phyloP scores from a whole-genome alignment of 2,113 vertebrate species.

The Planiliza haematocheilus region DNA sequence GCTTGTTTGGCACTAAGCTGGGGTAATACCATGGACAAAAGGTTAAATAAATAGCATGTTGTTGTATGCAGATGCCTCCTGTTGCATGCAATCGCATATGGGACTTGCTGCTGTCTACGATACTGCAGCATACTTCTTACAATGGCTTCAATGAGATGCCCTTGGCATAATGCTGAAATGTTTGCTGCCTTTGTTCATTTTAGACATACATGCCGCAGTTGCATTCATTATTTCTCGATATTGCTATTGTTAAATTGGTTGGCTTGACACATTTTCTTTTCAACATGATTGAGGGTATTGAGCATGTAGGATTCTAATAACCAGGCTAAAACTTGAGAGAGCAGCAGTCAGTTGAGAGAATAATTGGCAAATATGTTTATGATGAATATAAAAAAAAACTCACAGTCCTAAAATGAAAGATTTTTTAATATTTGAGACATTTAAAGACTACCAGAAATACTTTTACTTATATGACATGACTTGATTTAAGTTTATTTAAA shows the following conservation, averaged over 20 bases:
- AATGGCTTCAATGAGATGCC: conserved; percentile 1
- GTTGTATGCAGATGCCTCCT: conserved; percentile 57
- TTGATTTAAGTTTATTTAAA: too few species aligned
- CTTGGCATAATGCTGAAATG: not conserved
- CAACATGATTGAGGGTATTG: not conserved
- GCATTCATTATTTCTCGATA: not conserved
- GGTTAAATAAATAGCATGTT: conserved; percentile 68
- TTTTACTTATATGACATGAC: not conserved
- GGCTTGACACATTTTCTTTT: not conserved
- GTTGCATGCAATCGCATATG: conserved; percentile 48
- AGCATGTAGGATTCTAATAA: not conserved
- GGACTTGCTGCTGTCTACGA: conserved; percentile 15
- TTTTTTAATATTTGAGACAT: not conserved
- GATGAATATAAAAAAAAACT: not conserved
- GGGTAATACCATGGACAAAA: conserved; percentile 71
- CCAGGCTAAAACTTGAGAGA: too few species aligned
- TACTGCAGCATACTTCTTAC: not conserved
- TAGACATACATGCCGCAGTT: too few species aligned
- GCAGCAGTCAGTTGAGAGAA: not conserved
- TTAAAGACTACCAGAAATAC: not conserved
- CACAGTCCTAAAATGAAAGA: not conserved
- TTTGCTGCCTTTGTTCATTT: not conserved
- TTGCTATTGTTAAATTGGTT: not conserved
- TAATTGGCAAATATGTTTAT: not conserved
- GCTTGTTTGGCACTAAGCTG: conserved; percentile 71